A percentile compares a stretch with the other conserved stretches of the same genome.
These are phyloP conservation scores for Hiodon alosoides DNA, from an alignment of 2,113 vertebrate genomes.

Conservation along the genomic window DNA sequence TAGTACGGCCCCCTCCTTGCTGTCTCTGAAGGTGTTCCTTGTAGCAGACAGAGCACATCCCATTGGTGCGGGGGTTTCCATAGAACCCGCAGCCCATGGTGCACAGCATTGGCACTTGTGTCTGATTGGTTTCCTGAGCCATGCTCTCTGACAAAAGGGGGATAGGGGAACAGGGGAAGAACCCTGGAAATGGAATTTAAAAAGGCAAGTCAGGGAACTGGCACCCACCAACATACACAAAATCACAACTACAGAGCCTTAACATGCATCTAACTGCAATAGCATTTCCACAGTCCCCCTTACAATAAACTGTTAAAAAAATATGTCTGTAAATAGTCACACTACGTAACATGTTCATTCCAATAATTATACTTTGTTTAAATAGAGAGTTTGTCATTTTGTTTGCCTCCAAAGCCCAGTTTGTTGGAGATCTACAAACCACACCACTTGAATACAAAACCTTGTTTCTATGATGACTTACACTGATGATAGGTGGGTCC, in stretches of 20 bases:
- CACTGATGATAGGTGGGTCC: too few relatives aligned
- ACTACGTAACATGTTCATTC: too few relatives aligned
- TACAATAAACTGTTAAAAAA: neutral
- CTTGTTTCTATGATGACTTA: too few relatives aligned
- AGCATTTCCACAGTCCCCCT: neutral
- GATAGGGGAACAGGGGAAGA: constrained; percentile 59
- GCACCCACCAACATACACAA: neutral
- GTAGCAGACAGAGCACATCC: constrained; percentile 88
- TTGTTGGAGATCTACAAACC: too few relatives aligned
- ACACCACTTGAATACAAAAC: too few relatives aligned
- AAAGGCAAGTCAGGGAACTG: neutral
- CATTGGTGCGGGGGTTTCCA: constrained; percentile 82
- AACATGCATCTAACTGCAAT: neutral
- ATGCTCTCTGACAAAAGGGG: constrained; percentile 60
- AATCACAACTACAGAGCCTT: neutral
- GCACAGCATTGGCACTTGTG: constrained; percentile 84
- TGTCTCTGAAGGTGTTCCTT: constrained; percentile 85
- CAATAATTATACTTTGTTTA: too few relatives aligned
- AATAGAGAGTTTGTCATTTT: too few relatives aligned
- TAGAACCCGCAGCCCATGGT: constrained; percentile 85
- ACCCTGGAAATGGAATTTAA: constrained; percentile 52
- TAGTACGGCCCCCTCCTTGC: constrained; percentile 77
- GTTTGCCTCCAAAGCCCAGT: too few relatives aligned
- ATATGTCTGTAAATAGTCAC: too few relatives aligned
- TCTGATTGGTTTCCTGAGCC: constrained; percentile 88